Percentiles rank a stretch among this genome's conserved stretches.
These are phyloP conservation scores for Belonocnema kinseyi DNA, from an alignment of 1,140 invertebrate genomes.

Conservation along the genomic window DNA sequence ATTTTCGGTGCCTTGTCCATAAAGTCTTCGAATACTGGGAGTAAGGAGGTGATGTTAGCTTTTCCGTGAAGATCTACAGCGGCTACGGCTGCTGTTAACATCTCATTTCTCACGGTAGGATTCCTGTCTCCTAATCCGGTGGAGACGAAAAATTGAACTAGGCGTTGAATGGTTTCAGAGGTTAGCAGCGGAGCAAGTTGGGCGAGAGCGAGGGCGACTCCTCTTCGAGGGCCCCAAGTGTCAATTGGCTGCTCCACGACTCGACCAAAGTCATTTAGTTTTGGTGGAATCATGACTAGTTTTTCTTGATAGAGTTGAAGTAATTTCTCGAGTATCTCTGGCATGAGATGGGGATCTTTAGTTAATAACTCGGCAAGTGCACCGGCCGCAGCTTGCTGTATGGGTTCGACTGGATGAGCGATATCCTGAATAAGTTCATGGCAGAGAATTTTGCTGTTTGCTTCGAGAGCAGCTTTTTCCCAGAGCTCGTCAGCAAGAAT, in stretches of 20 bases:
- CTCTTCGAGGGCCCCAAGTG: constrained; percentile 91
- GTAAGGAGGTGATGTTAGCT: constrained; percentile 79
- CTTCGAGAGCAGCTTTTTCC: constrained; percentile 76
- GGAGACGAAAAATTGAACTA: constrained; percentile 91
- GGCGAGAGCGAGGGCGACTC: constrained; percentile 88
- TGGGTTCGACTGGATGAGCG: constrained; percentile 85
- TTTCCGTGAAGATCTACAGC: constrained; percentile 95
- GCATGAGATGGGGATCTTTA: constrained; percentile 76
- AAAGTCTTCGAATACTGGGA: constrained; percentile 94
- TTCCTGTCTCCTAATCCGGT: constrained; percentile 91
- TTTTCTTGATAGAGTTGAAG: constrained; percentile 87
- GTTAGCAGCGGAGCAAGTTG: constrained; percentile 85
- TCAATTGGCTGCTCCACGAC: constrained; percentile 90
- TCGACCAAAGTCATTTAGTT: constrained; percentile 94
- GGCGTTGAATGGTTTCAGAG: constrained; percentile 80
- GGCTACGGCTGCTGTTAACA: constrained; percentile 95
- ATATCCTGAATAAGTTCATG: constrained; percentile 85
- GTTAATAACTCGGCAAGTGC: constrained; percentile 84
- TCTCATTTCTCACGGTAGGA: constrained; percentile 88
- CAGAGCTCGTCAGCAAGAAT: constrained; percentile 83
- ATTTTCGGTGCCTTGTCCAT: constrained; percentile 93
- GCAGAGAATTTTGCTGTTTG: constrained; percentile 77
- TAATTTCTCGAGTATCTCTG: constrained; percentile 80
- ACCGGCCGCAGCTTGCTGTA: constrained; percentile 86
- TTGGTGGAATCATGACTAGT: constrained; percentile 87